Conservation (phyloP, 2,888 invertebrate genomes). For the Sturmia bella region DNA sequence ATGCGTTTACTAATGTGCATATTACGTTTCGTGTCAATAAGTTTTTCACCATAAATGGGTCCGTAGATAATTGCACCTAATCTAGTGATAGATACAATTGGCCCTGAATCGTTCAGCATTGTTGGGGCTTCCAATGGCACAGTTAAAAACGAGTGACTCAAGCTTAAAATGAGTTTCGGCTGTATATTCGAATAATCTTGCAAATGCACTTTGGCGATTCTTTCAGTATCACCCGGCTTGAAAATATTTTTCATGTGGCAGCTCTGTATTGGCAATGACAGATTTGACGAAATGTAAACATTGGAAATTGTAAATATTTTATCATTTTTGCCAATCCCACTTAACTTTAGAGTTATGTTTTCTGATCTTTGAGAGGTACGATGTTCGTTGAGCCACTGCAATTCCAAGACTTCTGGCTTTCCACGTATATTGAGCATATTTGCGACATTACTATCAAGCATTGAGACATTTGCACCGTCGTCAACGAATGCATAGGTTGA, state of each 20-base stretch:
- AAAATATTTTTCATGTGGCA: neutral
- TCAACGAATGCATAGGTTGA: slow-evolving; percentile 37
- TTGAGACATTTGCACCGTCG: slow-evolving; percentile 12
- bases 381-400: slow-evolving; percentile 39
- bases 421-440: slow-evolving; percentile 26
- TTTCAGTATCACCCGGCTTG: neutral
- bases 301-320: slow-evolving; percentile 32
- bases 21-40: no score
- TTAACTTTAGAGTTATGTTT: neutral
- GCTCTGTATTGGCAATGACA: neutral
- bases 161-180: neutral
- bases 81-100: neutral
- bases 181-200: neutral
- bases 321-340: slow-evolving; percentile 12
- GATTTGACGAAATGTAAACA: slow-evolving; percentile 6
- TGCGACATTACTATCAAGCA: neutral
- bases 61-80: neutral
- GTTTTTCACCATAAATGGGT: no score
- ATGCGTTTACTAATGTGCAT: neutral
- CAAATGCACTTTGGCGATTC: neutral
- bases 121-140: neutral
- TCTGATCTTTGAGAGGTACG: slow-evolving; percentile 17
- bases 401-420: slow-evolving; percentile 21
- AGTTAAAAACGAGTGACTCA: neutral
- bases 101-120: neutral